phyloP scores from a whole-genome alignment of 92 coral and sea anemone genomes.

The Zoanthus solanderi region DNA sequence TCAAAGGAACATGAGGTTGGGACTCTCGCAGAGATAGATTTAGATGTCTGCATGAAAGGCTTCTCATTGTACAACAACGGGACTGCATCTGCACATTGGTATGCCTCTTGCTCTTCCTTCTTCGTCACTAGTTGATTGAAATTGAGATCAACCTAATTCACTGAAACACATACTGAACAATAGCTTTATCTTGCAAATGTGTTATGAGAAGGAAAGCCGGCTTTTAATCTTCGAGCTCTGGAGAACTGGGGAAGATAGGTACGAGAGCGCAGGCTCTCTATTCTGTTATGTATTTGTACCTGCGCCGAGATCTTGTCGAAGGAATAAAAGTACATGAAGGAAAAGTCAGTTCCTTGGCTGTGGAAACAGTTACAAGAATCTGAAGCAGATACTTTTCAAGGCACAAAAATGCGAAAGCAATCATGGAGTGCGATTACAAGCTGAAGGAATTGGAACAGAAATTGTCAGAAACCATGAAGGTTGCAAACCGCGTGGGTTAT shows the following conservation, averaged over 20 bases:
- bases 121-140: neutral
- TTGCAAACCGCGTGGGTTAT: neutral
- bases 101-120: constrained; percentile 9
- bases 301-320: neutral
- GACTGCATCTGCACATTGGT: constrained; percentile 28
- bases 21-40: constrained; percentile 33
- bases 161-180: neutral
- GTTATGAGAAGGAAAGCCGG: neutral
- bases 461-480: neutral
- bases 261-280: neutral
- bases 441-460: neutral
- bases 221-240: neutral
- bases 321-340: neutral
- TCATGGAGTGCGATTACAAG: neutral
- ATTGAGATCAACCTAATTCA: neutral
- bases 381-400: neutral
- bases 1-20: constrained; percentile 20
- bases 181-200: neutral
- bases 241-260: neutral
- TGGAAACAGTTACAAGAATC: neutral
- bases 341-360: neutral
- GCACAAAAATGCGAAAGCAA: neutral
- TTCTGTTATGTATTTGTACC: neutral
- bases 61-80: constrained; percentile 30
- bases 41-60: constrained; percentile 52